Evolutionary conservation across 2,113 vertebrate species (phyloP), one percentile per base, ranked within the genome.

Genomic region (Megaceryle torquata): DNA sequence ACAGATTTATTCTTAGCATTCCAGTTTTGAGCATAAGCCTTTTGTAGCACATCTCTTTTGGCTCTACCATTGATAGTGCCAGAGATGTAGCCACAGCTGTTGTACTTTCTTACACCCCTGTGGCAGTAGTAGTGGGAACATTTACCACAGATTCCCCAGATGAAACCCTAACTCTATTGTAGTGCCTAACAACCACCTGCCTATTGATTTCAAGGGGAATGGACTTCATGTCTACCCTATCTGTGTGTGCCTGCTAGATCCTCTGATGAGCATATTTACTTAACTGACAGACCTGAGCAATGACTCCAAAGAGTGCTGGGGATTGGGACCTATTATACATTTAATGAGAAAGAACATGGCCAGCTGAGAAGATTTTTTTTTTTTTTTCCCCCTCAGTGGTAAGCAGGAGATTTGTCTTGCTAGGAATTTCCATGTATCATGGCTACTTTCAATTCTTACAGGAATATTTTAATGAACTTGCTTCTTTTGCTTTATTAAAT

Each of bases 231-330:
- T 50, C 85, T 88, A 16, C 78, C 67, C 59, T 61, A n/a, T 35
- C 61, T 79, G 5, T 57, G 46, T 91, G 44, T 88, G 75, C 44
- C 79, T 86, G 71, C 61, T 88, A 17, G 50, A 85, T 80, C 63
- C 59, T 80, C 63, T 72, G 71, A 82, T 41, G 63, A 82, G 67
- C 82, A 15, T 94, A 82, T 95, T 94, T 95, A 77, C 82, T 76
- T 82, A 94, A 53, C 59, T 86, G 75, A 65, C 79, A 91, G 92
- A 82, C 24, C 70, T 79, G 41, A 88, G 90, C 61, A 60, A 19
- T 75, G 77, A 51, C 48, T 90, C 75, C 76, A 46, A 44, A 64
- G 70, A 72, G 63, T 83, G n/a, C 82, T 86, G 63, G 26, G 50
- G 7, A 65, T 88, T 90, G 75, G 63, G 71, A 64, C 67, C 63